Conservation (phyloP, 2,113 vertebrate species). For the Fukomys damarensis region DNA sequence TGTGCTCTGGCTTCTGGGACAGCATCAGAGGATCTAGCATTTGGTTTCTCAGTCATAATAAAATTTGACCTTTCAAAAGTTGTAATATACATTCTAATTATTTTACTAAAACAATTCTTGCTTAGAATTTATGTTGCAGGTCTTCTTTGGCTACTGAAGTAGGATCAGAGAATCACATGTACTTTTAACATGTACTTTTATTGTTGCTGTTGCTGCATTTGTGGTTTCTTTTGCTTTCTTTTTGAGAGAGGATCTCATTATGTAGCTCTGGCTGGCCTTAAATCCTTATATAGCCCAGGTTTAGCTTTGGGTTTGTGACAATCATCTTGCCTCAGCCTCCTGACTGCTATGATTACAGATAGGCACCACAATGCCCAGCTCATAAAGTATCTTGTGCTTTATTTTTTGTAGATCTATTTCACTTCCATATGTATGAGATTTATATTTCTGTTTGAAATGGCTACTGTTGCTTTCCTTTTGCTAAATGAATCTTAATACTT, state of each 20-base stretch:
- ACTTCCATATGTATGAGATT: neutral
- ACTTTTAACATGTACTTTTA: too few relatives aligned
- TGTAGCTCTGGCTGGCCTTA: neutral
- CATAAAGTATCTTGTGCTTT: neutral
- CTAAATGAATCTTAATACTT: neutral
- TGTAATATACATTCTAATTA: neutral
- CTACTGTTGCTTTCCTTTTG: neutral
- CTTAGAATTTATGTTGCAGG: neutral
- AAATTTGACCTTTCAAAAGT: neutral
- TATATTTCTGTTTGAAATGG: neutral
- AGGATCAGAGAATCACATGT: neutral
- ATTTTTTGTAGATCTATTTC: neutral
- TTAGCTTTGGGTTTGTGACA: neutral
- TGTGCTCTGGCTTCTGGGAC: neutral
- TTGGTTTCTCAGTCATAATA: neutral
- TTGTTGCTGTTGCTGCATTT: neutral
- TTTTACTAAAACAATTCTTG: neutral
- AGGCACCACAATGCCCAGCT: neutral
- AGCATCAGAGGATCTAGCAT: neutral
- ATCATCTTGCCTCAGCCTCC: neutral
- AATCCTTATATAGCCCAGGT: rapidly evolving
- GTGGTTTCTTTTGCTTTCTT: neutral
- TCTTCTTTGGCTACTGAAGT: neutral
- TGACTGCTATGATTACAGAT: neutral
- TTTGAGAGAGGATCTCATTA: neutral